Evolutionary conservation across 2,797 vertebrate genomes (phyloP), one percentile per base, ranked within the genome.

Genomic region (Ceryle rudis): DNA sequence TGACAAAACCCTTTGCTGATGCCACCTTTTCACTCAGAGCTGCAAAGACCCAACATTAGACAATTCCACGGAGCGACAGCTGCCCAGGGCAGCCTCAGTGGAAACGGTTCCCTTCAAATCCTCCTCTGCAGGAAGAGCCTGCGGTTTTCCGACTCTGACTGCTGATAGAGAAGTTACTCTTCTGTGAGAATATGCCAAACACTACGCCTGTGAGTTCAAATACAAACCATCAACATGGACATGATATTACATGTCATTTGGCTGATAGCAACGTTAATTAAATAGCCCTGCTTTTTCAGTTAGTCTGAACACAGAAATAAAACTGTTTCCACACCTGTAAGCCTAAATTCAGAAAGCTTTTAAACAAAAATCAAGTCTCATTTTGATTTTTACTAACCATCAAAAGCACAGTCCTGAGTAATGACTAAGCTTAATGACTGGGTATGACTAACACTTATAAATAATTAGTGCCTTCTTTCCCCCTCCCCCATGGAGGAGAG

Each of bases 371-470:
- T 39, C 57, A 92, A 71, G 44, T 64, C 81, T 86, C 41, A 1
- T 93, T 96, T 91, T 80, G 71, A 94, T 90, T 96, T 95, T 89
- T 93, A 89, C 95, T 77, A 96, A 93, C 92, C 89, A 85, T 82
- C 71, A 96, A 95, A 72, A 86, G 92, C 86, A 95, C 89, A 94
- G 86, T 95, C 91, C 94, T 92, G 81, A 92, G 86, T 90, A 95
- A 95, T 92, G 84, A 97, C 86, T 94, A 93, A 94, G 96, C 86
- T 96, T 97, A 97, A 96, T 96, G 90, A 97, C 90, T 92, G 93
- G 81, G 89, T 90, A 96, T 97, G 96, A 97, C 93, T 97, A 97
- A 97, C 71, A 89, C 89, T 94, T 94, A 94, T 35, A 96, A 97
- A 93, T 96, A 96, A 96, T 97, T 97, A 95, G 87, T 89, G 81